A percentile compares a stretch with the other conserved stretches of the same genome.
phyloP scores from a whole-genome alignment of 2,888 invertebrate genomes.

The Catocala nupta region DNA sequence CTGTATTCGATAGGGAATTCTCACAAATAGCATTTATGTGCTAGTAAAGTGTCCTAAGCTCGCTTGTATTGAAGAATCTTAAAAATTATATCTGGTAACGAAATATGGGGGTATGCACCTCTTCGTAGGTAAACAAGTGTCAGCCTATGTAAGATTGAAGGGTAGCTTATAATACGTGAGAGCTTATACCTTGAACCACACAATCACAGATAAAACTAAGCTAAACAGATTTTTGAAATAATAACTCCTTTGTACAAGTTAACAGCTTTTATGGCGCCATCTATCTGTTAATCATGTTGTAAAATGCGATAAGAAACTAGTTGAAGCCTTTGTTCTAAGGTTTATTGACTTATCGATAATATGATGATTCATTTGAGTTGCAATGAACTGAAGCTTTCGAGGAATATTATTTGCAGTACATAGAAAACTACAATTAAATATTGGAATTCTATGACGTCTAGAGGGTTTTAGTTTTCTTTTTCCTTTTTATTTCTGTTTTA shows the following conservation, averaged over 20 bases:
- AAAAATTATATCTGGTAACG: no score
- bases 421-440: neutral
- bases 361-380: constrained; percentile 47
- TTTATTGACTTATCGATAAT: constrained; percentile 64
- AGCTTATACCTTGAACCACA: constrained; percentile 16
- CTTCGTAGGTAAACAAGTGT: no score
- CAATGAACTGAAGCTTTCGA: constrained; percentile 38
- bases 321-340: constrained; percentile 63
- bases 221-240: constrained; percentile 70
- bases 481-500: no score
- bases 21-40: no score
- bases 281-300: constrained; percentile 58
- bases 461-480: no score
- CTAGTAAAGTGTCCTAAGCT: no score
- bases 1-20: no score
- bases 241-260: constrained; percentile 75
- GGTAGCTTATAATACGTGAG: no score
- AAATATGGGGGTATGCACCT: no score
- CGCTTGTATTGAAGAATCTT: no score
- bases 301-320: constrained; percentile 66
- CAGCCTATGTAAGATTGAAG: no score
- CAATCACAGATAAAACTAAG: constrained; percentile 65
- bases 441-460: no score
- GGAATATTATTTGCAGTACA: constrained; percentile 18
- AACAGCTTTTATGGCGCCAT: constrained; percentile 64